Conservation (phyloP, 2,888 invertebrate genomes). For the Lycocerus yunnanus region DNA sequence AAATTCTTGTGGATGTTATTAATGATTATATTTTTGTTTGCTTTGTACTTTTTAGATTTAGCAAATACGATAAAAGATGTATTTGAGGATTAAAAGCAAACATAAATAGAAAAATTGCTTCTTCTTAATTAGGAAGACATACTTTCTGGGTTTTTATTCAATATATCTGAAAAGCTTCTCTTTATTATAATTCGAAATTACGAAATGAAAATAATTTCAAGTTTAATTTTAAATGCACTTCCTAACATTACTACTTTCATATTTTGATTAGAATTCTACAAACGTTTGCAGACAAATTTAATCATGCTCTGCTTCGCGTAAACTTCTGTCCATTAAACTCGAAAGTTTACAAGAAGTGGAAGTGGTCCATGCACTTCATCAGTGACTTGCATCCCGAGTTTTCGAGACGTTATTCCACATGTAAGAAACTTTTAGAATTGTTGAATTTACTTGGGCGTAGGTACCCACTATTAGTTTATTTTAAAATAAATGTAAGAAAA, state of each 20-base stretch:
- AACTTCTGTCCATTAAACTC: slow-evolving; percentile 32
- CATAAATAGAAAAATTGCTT: not conserved
- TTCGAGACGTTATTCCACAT: slow-evolving; percentile 1
- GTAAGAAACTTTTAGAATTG: slow-evolving; percentile 20
- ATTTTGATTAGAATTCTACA: slow-evolving; percentile 26
- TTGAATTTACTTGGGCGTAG: slow-evolving; percentile 25
- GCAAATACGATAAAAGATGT: not conserved
- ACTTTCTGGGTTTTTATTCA: not conserved
- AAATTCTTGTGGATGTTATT: not conserved
- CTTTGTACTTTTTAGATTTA: not conserved
- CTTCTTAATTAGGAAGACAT: not conserved
- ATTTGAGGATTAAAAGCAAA: not conserved
- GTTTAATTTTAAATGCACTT: slow-evolving; percentile 4
- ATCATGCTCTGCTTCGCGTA: slow-evolving; percentile 30
- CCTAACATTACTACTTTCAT: slow-evolving; percentile 15
- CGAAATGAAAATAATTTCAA: slow-evolving; percentile 1
- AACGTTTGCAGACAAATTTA: slow-evolving; percentile 30
- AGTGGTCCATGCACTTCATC: slow-evolving; percentile 28
- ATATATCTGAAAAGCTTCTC: not conserved
- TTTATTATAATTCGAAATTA: not conserved
- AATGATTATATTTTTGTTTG: not conserved
- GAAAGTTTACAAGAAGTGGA: slow-evolving; percentile 30
- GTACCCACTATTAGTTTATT: slow-evolving; percentile 6
- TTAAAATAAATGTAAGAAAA: slow-evolving; percentile 4
- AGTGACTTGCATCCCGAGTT: slow-evolving; percentile 17